Evolutionary conservation across 2,113 vertebrate genomes (phyloP).

Genomic region (Romanogobio albipinnatus): DNA sequence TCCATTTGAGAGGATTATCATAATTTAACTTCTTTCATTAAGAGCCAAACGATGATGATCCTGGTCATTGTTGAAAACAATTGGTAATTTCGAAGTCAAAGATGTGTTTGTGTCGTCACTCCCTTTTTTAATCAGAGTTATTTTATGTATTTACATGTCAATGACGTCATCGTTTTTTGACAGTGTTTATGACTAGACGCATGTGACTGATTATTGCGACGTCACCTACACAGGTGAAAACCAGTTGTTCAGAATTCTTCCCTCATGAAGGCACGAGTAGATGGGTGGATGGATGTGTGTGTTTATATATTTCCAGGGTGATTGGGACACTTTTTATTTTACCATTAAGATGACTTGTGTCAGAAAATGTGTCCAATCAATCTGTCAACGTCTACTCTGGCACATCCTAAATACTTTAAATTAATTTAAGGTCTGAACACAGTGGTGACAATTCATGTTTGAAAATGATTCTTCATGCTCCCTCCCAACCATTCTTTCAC

Average conservation of each 20-base stretch:
- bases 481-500: too few relatives aligned
- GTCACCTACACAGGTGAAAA: conserved; percentile 15
- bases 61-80: not conserved
- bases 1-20: not conserved
- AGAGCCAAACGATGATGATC: not conserved
- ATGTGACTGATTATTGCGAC: not conserved
- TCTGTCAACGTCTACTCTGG: too few relatives aligned
- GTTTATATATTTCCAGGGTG: too few relatives aligned
- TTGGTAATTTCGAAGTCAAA: not conserved
- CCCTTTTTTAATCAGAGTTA: not conserved
- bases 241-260: conserved; percentile 31
- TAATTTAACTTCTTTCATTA: not conserved
- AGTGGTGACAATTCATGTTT: too few relatives aligned
- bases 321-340: too few relatives aligned
- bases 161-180: conserved; percentile 13
- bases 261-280: not conserved
- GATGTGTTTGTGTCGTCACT: not conserved
- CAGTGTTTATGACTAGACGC: conserved; percentile 12
- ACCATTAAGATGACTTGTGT: too few relatives aligned
- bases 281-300: not conserved
- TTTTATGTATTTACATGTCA: not conserved
- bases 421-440: too few relatives aligned
- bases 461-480: too few relatives aligned
- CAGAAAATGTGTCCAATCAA: too few relatives aligned
- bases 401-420: too few relatives aligned